A percentile compares a stretch with the other conserved stretches of the same genome.
Evolutionary conservation across 2,888 invertebrate species (phyloP).

Genomic region (Trypoxylon attenuatum): DNA sequence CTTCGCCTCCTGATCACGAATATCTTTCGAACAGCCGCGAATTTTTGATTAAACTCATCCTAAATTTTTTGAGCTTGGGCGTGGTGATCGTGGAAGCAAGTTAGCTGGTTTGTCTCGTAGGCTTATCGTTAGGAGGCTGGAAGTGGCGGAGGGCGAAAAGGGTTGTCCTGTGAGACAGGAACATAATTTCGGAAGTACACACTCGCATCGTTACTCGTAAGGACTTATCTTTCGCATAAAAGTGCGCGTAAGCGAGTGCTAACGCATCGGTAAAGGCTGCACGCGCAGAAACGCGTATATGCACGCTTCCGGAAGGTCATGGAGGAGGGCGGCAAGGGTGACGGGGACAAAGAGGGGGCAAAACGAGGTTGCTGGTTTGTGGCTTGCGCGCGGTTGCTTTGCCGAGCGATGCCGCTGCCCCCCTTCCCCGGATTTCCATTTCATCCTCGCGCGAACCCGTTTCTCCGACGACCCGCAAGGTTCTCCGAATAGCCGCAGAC

Average conservation of each 20-base stretch:
- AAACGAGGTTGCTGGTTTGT: neutral
- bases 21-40: too few relatives aligned
- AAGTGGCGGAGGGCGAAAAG: neutral
- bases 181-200: neutral
- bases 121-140: neutral
- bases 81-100: too few relatives aligned
- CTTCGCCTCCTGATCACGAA: too few relatives aligned
- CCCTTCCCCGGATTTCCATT: too few relatives aligned
- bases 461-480: too few relatives aligned
- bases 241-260: neutral
- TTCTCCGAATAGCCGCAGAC: too few relatives aligned
- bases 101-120: neutral
- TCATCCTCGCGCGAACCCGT: too few relatives aligned
- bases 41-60: too few relatives aligned
- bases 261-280: neutral
- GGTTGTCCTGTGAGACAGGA: conserved; percentile 4
- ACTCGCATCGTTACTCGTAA: neutral
- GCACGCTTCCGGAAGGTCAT: too few relatives aligned
- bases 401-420: conserved; percentile 1
- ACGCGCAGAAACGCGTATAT: too few relatives aligned
- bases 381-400: neutral
- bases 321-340: neutral
- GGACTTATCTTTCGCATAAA: neutral
- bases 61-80: too few relatives aligned
- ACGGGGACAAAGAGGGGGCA: neutral